phyloP scores from a whole-genome alignment of 2,113 vertebrate genomes.

The Phainopepla nitens region DNA sequence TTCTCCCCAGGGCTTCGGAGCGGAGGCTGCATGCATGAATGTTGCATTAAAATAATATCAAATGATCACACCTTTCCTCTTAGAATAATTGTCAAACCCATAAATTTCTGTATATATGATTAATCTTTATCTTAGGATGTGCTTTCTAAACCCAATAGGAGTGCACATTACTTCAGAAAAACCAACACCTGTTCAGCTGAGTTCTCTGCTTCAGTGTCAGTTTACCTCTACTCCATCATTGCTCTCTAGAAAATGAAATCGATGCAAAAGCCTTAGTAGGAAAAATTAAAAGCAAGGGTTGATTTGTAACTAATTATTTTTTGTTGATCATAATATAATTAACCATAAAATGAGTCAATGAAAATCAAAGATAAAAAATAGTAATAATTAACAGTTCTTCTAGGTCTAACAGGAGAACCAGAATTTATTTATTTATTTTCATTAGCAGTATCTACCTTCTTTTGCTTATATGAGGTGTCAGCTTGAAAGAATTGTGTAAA shows the following conservation, averaged over 20 bases:
- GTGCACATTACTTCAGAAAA: neutral
- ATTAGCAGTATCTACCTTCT: neutral
- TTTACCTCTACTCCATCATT: neutral
- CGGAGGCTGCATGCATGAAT: neutral
- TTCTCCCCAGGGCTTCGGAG: neutral
- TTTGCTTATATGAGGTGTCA: neutral
- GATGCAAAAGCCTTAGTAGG: neutral
- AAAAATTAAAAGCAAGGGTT: neutral
- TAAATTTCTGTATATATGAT: neutral
- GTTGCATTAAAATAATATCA: neutral
- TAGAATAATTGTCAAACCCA: neutral
- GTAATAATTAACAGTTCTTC: neutral
- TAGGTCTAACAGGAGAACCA: neutral
- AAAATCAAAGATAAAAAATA: neutral
- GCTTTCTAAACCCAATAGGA: neutral
- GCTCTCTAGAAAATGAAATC: neutral
- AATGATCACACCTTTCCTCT: neutral
- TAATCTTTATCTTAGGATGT: neutral
- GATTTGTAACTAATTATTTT: neutral
- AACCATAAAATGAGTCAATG: neutral
- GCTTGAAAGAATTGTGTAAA: neutral
- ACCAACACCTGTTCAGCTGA: neutral
- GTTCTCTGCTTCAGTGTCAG: neutral
- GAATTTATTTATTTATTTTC: neutral
- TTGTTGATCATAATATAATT: neutral